These are phyloP conservation scores for Apodemia duryi DNA, from an alignment of 2,888 invertebrate genomes.

Conservation along the genomic window DNA sequence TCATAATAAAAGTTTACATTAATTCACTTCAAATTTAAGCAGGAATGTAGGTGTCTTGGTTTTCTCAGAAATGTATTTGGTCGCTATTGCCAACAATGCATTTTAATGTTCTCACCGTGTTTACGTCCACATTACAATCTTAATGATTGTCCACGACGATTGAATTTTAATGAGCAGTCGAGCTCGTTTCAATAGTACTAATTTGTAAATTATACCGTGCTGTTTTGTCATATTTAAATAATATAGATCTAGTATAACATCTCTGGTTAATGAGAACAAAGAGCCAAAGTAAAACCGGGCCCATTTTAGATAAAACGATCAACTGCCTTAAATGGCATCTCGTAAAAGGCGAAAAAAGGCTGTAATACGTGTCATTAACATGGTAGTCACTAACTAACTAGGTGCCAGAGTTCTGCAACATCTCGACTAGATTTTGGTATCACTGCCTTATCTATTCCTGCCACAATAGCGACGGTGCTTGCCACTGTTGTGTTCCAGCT, in stretches of 20 bases:
- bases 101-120: not conserved
- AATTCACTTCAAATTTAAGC: not conserved
- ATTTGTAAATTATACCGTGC: not conserved
- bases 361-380: too few relatives aligned
- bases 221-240: too few relatives aligned
- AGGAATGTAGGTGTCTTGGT: not conserved
- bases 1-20: not conserved
- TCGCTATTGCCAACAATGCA: not conserved
- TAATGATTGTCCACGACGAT: not conserved
- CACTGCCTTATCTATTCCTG: too few relatives aligned
- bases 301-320: too few relatives aligned
- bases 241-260: not conserved
- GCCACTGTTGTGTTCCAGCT: too few relatives aligned
- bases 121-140: constrained; percentile 4
- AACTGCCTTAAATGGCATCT: too few relatives aligned
- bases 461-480: too few relatives aligned
- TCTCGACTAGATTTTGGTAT: too few relatives aligned
- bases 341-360: too few relatives aligned
- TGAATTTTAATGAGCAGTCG: not conserved
- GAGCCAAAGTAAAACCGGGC: not conserved
- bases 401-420: too few relatives aligned
- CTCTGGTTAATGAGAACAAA: not conserved
- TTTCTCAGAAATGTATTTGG: constrained; percentile 7
- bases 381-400: too few relatives aligned
- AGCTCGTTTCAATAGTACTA: not conserved